Evolutionary conservation across 2,113 vertebrate species (phyloP), one percentile per base, ranked within the genome.

Genomic region (Oncorhynchus clarkii): DNA sequence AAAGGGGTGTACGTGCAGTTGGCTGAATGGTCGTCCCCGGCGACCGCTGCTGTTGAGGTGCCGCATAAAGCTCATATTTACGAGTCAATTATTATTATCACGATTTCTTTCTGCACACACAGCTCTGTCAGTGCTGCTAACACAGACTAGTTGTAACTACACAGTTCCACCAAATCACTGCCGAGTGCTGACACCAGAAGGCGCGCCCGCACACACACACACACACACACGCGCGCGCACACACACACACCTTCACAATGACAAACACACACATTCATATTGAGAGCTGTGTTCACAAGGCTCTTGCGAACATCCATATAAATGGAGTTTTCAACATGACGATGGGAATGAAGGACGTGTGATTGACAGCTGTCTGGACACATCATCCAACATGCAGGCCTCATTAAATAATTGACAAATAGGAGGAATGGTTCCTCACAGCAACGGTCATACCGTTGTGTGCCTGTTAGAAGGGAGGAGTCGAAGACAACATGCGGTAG

Each of bases 41-140:
- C 72, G 79, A 71, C 62, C 67, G 49, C 75, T 60, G 62, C 66
- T 24, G 70, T 66, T 66, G 49, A 66, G 34, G 76, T 73, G 82
- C 82, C 24, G 80, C 78, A 74, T 13, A 34, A 29, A 18, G 22
- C 27, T 78, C 29, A 68, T 67, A 64, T 78, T 78, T 72, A 78
- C 74, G 49, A 71, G 31, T 71, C 71, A 70, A 66, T 75, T 78
- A 79, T 70, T 18, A 82, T 71, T 57, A 54, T 24, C 22, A 13
- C 1, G 27, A 74, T 34, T 64, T 59, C 77, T 74, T 85, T 84
- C 79, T 83, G 81, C 75, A 73, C 76, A 80, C 77, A 86, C 83
- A 86, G 81, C 86, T 84, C 77, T 82, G 82, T 86, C 27, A 16
- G 51, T 75, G 73, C 69, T 11, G 24, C 74, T 68, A 62, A 76